A percentile compares a stretch with the other conserved stretches of the same genome.
Conservation (phyloP, 2,113 vertebrate genomes). For the Pavo muticus region DNA sequence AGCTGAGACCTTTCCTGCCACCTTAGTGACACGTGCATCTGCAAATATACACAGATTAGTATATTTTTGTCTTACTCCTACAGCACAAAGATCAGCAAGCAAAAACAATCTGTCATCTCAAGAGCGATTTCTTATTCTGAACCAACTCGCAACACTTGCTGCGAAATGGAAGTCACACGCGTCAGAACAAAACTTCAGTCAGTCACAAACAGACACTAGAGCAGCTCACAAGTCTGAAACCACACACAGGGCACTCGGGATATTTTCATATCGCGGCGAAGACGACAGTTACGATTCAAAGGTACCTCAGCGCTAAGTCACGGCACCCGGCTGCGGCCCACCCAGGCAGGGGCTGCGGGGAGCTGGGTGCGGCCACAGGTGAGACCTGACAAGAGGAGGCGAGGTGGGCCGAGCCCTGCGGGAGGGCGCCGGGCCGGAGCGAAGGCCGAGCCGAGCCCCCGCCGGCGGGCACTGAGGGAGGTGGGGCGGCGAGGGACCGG, state of each 20-base stretch:
- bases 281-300: background rate
- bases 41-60: fast-evolving
- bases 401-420: no score
- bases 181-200: background rate
- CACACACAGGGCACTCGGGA: background rate
- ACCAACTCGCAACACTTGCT: background rate
- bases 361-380: no score
- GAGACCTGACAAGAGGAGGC: no score
- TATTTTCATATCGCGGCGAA: background rate
- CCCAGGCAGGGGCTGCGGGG: background rate
- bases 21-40: fast-evolving
- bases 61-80: background rate
- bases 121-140: background rate
- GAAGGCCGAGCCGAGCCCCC: no score
- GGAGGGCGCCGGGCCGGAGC: no score
- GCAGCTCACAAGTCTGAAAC: background rate
- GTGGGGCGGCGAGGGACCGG: no score
- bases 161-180: background rate
- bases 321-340: background rate
- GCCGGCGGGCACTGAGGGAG: no score
- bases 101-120: background rate
- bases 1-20: fast-evolving
- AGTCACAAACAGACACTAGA: background rate
- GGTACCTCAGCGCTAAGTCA: background rate
- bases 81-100: background rate